These are phyloP conservation scores for Chamaetylas fuelleborni DNA, from an alignment of 2,113 vertebrate species.

Conservation along the genomic window DNA sequence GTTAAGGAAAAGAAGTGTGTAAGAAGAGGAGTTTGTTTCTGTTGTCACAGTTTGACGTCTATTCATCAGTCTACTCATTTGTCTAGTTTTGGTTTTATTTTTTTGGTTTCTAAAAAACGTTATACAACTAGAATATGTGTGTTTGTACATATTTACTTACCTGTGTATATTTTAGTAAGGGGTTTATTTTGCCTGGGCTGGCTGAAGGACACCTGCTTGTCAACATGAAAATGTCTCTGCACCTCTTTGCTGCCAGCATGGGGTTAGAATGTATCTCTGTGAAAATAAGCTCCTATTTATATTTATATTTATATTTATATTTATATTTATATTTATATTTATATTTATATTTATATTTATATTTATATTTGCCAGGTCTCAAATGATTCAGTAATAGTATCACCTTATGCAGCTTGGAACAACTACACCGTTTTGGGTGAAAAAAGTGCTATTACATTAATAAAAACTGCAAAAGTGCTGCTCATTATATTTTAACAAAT, in stretches of 20 bases:
- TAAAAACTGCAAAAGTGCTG: conserved; percentile 26
- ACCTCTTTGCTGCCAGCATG: conserved; percentile 11
- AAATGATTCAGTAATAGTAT: conserved; percentile 42
- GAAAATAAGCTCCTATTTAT: conserved; percentile 47
- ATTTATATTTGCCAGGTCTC: conserved; percentile 22
- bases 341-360: too few relatives aligned
- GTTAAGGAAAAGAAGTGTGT: not conserved
- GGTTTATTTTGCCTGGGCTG: not conserved
- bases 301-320: conserved; percentile 39
- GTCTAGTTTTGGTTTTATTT: not conserved
- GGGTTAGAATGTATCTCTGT: conserved; percentile 22
- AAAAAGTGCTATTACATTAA: not conserved
- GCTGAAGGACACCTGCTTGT: not conserved
- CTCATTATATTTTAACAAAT: conserved; percentile 46
- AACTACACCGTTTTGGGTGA: not conserved
- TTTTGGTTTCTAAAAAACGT: not conserved
- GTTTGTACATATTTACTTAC: not conserved
- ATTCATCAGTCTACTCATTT: not conserved
- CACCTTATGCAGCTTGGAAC: conserved; percentile 5
- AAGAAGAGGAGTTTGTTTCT: not conserved
- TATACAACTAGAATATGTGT: not conserved
- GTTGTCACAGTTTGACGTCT: not conserved
- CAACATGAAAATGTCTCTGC: not conserved
- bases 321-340: conserved; percentile 45
- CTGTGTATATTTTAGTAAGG: not conserved